Evolutionary conservation across 2,888 invertebrate genomes (phyloP).

Genomic region (Lacanobia wlatinum): DNA sequence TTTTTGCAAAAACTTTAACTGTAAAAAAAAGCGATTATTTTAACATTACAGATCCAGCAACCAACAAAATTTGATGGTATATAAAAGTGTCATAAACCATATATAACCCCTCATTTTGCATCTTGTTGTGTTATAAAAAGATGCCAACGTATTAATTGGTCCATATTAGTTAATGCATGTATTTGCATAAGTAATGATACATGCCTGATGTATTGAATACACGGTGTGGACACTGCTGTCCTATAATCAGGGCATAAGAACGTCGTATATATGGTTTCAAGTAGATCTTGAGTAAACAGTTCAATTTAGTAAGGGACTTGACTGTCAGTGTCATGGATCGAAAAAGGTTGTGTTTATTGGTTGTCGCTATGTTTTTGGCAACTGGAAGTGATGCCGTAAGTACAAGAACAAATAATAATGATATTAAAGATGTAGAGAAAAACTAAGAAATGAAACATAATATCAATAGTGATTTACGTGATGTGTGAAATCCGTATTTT

Average conservation of each 20-base stretch:
- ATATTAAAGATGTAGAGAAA: background rate
- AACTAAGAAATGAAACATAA: background rate
- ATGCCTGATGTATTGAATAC: constrained; percentile 21
- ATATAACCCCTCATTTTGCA: constrained; percentile 9
- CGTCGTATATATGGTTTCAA: constrained; percentile 57
- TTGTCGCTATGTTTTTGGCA: constrained; percentile 68
- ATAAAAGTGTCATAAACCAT: constrained; percentile 37
- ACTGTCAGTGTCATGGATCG: constrained; percentile 64
- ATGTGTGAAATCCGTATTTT: background rate
- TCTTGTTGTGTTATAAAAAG: constrained; percentile 8
- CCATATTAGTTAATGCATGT: constrained; percentile 35
- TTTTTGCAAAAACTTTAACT: constrained; percentile 2
- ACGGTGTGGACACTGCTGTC: background rate
- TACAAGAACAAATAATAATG: constrained; percentile 44
- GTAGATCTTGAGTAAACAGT: constrained; percentile 47
- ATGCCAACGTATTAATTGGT: constrained; percentile 12
- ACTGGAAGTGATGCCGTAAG: constrained; percentile 77
- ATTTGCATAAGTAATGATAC: constrained; percentile 58
- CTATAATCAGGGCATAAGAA: constrained; percentile 50
- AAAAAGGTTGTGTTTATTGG: constrained; percentile 68
- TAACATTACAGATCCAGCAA: constrained; percentile 27
- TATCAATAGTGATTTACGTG: background rate
- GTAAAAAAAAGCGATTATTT: constrained; percentile 33
- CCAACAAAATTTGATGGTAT: background rate
- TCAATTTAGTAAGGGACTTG: constrained; percentile 44